These are phyloP conservation scores for Papilio machaon DNA, from an alignment of 1,140 invertebrate species.

Conservation along the genomic window DNA sequence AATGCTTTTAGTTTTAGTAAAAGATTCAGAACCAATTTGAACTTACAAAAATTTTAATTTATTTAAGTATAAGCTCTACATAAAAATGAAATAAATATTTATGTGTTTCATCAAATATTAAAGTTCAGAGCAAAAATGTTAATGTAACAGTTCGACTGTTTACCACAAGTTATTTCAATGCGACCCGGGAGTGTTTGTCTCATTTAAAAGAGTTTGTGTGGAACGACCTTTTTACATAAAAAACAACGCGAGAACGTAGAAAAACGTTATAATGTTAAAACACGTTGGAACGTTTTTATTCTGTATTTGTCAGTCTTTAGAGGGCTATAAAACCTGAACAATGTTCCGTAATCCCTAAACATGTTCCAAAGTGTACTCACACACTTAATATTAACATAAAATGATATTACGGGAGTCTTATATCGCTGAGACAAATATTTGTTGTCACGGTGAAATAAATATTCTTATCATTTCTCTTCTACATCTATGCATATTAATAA, in stretches of 20 bases:
- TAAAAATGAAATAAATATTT: background rate
- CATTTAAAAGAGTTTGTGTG: background rate
- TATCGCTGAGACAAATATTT: constrained; percentile 1
- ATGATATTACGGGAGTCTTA: background rate
- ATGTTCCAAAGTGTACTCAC: background rate
- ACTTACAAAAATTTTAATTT: background rate
- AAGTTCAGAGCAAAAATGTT: background rate
- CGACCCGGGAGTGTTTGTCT: constrained; percentile 1
- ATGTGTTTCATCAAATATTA: background rate
- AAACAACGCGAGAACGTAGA: constrained; percentile 13
- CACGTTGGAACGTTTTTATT: background rate
- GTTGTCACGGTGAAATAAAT: background rate
- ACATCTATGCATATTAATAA: background rate
- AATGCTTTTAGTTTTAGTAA: no score
- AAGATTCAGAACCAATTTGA: no score
- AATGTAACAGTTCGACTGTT: background rate
- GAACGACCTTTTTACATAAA: constrained; percentile 9
- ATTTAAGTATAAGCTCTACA: background rate
- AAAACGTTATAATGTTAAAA: constrained; percentile 8
- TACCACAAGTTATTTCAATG: constrained; percentile 11
- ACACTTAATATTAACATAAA: background rate
- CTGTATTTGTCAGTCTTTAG: constrained; percentile 22
- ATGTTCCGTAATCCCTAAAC: constrained; percentile 14
- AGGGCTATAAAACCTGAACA: constrained; percentile 16
- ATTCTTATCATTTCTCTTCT: background rate